Base-by-base conservation (phyloP, 1,140 invertebrate species). In the Drosophila ercepeae region DNA sequence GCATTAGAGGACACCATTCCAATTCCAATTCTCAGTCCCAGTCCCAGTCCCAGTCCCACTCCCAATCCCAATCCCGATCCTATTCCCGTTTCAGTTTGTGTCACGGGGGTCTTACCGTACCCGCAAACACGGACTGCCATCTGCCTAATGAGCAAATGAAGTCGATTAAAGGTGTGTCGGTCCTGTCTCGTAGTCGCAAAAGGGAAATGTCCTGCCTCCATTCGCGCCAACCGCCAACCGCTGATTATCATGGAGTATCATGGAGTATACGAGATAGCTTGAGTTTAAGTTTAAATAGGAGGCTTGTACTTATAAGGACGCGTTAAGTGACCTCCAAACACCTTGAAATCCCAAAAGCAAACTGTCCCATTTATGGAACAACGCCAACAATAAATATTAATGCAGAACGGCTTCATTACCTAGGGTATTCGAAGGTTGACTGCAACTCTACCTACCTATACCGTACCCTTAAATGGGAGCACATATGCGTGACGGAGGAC, bases 111-210 rank as follows among this genome's bases (percentile, higher is more conserved):
- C 59, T 32, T 19, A 29, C 29, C 42, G 52, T 45, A 53, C 46
- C 70, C 69, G 46, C 71, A 74, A 69, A 69, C 79, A 79, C 61
- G 82, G 77, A 78, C 58, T 44, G 61, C 59, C 73, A 70, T 88
- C 77, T 74, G 71, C 77, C 74, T 88, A 88, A 88, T 88, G 82
- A 88, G 82, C 77, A 88, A 88, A 88, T 88, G 82, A 88, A 88
- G 82, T 88, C 82, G 82, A 88, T 88, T 88, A 78, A 82, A 88
- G 76, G 57, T 74, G 59, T 76, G 60, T 75, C 55, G 42, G 32
- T 19, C 27, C 18, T 46, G 16, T 19, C 13, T 14, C 19, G 7
- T 3, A 3, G 8, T 16, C 41, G 11, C 23, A 48, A 64, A 58
- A 36, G 59, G 42, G 27, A 61, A 63, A 48, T 48, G 27, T 48